A percentile compares a stretch with the other conserved stretches of the same genome.
phyloP scores from a whole-genome alignment of 2,113 vertebrate species.

The Tragelaphus scriptus region DNA sequence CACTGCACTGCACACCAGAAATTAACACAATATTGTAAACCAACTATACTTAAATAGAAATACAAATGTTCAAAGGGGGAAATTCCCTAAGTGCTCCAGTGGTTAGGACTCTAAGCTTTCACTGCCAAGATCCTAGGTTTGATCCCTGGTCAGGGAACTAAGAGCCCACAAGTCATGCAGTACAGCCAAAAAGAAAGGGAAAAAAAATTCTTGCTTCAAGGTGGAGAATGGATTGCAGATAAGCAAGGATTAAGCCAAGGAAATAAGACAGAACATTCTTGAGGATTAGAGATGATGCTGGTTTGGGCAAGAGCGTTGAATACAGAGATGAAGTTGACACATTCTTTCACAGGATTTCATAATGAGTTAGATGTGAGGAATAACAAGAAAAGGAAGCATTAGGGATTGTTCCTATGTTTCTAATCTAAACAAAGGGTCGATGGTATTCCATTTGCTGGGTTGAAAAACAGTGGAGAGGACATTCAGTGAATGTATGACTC shows the following conservation, averaged over 20 bases:
- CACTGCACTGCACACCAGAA: neutral
- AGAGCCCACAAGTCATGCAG: neutral
- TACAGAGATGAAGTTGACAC: neutral
- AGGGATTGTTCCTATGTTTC: neutral
- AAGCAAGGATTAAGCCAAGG: neutral
- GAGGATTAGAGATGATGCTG: neutral
- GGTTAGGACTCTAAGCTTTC: neutral
- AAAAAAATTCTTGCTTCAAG: neutral
- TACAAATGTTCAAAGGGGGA: neutral
- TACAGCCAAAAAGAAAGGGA: neutral
- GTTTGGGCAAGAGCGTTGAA: neutral
- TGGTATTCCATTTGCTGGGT: neutral
- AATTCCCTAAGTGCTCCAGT: neutral
- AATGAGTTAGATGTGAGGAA: neutral
- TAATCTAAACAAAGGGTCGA: neutral
- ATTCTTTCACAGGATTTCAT: neutral
- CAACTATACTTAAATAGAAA: neutral
- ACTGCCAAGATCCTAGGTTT: neutral
- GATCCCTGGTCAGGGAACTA: neutral
- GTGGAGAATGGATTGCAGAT: neutral
- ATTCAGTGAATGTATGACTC: neutral
- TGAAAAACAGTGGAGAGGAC: neutral
- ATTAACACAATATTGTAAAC: neutral
- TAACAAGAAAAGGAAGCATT: neutral
- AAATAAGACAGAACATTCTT: constrained; percentile 23